phyloP scores from a whole-genome alignment of 2,113 vertebrate species.

The Pelmatolapia mariae region DNA sequence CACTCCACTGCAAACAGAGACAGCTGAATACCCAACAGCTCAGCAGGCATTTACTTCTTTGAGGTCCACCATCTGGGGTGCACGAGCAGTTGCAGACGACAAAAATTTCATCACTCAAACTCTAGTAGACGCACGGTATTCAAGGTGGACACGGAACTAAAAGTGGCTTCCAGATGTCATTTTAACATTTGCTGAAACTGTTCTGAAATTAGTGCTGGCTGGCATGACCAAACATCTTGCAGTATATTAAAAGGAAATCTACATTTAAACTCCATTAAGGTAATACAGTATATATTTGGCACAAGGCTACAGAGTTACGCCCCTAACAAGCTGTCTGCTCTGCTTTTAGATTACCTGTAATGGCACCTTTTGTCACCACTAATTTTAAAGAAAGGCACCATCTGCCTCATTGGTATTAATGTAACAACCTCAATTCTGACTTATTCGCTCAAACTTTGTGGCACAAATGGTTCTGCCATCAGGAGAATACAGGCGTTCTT shows the following conservation, averaged over 20 bases:
- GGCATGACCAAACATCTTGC: not conserved
- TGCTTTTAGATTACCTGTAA: not conserved
- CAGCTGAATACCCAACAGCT: not conserved
- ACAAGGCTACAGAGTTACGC: not conserved
- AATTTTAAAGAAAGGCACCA: not conserved
- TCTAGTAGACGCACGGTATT: not conserved
- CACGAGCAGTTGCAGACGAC: not conserved
- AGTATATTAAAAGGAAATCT: not conserved
- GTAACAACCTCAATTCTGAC: not conserved
- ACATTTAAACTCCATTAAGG: not conserved
- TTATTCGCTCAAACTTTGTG: not conserved
- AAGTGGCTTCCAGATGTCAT: not conserved
- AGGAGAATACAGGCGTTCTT: not conserved
- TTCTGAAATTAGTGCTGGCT: not conserved
- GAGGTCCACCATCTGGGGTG: not conserved
- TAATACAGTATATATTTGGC: not conserved
- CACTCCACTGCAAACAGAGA: not conserved
- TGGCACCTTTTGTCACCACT: not conserved
- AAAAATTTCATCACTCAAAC: not conserved
- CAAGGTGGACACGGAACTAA: not conserved
- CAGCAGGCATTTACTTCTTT: not conserved
- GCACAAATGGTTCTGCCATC: not conserved
- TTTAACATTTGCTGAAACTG: not conserved
- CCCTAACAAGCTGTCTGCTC: not conserved
- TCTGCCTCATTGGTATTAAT: not conserved